A percentile compares a stretch with the other conserved stretches of the same genome.
Conservation (phyloP, 2,113 vertebrate species). For the Lepisosteus oculatus region DNA sequence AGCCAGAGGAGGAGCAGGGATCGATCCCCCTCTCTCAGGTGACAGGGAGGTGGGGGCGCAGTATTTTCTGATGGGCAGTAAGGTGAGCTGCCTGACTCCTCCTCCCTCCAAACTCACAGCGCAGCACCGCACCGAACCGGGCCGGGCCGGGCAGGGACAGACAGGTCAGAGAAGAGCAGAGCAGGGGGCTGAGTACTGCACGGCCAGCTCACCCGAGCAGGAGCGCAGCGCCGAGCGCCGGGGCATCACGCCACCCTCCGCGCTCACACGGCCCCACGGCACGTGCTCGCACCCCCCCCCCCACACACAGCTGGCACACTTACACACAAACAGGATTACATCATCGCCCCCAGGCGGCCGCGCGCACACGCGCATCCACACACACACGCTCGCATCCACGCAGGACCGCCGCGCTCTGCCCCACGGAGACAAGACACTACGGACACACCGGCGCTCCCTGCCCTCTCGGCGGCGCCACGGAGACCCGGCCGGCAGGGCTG, state of each 20-base stretch:
- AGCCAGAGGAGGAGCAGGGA: background rate
- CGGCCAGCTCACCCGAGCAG: too few species aligned
- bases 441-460: background rate
- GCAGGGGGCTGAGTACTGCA: too few species aligned
- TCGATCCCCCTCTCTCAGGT: background rate
- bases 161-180: too few species aligned
- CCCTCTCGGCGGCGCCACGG: too few species aligned
- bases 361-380: slow-evolving; percentile 10
- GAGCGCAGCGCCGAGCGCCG: too few species aligned
- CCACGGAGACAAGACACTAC: background rate
- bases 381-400: slow-evolving; percentile 7
- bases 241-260: background rate
- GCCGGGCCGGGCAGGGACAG: too few species aligned
- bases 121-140: too few species aligned
- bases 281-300: slow-evolving; percentile 44
- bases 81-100: too few species aligned
- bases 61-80: too few species aligned
- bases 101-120: too few species aligned
- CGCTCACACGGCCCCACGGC: slow-evolving; percentile 11
- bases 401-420: background rate
- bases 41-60: too few species aligned
- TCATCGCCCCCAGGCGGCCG: slow-evolving; percentile 43
- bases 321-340: slow-evolving; percentile 48
- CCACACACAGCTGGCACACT: slow-evolving; percentile 29
- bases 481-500: too few species aligned